Evolutionary conservation across 2,113 vertebrate genomes (phyloP), one percentile per base, ranked within the genome.

Genomic region (Cranoglanis bouderius): DNA sequence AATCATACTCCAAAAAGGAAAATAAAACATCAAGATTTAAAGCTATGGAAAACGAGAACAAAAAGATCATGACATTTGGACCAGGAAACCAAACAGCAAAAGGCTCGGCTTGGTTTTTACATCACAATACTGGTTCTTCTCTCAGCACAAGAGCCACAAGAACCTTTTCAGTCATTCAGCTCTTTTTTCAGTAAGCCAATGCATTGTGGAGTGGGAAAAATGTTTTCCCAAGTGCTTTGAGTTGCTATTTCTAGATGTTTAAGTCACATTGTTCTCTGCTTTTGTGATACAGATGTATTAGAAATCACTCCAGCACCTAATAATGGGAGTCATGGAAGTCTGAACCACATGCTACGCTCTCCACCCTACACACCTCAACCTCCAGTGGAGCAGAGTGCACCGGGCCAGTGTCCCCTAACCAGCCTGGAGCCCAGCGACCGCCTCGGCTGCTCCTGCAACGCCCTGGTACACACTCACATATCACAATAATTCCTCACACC

Each of bases 301-400:
- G 85, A 94, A 88, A 93, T 96, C 38, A 57, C 63, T 3, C 95
- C 96, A 0, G 29, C 84, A 6, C 91, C 90, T 6, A 96, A 96
- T 92, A 96, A 96, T 26, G 96, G 96, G 2, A 96, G 94, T 9
- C 96, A 96, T 24, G 96, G 96, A 21, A 96, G 96, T 14, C 80
- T 96, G 90, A 96, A 96, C 90, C 96, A 96, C 87, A 12, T 95
- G 1, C 93, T 96, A 82, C 92, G 91, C 49, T 32, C 13, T 10
- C 94, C 96, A 1, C 24, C 32, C 55, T 89, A 91, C 87, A 82
- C 0, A 0, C 96, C 96, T 0, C 18, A 16, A 1, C 74, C 51
- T 43, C 93, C 95, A 0, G 24, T 14, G 0, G 95, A 96, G 91
- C 89, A 84, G 88, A 96, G 93, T 40, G 0, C 0, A 2, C 93